These are phyloP conservation scores for Damaliscus lunatus DNA, from an alignment of 2,113 vertebrate species.

Conservation along the genomic window DNA sequence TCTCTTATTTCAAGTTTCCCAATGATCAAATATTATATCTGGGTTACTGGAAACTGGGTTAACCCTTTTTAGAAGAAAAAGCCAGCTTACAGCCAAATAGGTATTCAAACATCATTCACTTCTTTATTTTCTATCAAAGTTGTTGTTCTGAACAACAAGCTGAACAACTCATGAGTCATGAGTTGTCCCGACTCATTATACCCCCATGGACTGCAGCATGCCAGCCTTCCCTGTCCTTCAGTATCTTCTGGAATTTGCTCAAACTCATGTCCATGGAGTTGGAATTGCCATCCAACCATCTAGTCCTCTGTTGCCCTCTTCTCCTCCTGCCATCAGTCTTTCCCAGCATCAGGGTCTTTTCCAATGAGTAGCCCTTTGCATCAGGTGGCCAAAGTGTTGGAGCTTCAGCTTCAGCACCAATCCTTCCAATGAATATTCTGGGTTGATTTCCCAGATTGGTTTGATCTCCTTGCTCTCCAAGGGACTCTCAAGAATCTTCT, in stretches of 20 bases:
- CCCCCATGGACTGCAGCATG: background rate
- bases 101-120: background rate
- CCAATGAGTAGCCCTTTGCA: background rate
- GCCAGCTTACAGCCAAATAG: background rate
- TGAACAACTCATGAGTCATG: too few relatives aligned
- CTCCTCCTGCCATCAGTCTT: background rate
- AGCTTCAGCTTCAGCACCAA: background rate
- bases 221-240: background rate
- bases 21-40: too few relatives aligned
- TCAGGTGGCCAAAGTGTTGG: background rate
- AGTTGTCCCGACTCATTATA: accelerated
- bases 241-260: background rate
- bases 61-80: background rate
- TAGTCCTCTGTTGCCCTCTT: background rate
- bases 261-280: background rate
- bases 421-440: background rate
- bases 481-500: background rate
- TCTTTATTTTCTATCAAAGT: background rate
- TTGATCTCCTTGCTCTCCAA: background rate
- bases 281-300: background rate
- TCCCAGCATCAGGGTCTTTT: background rate
- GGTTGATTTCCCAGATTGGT: background rate
- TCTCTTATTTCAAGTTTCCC: background rate
- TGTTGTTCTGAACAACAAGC: background rate
- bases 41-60: background rate